Percentiles rank a stretch among this genome's conserved stretches.
Conservation (phyloP, 2,888 invertebrate species). For the Limnephilus marmoratus region DNA sequence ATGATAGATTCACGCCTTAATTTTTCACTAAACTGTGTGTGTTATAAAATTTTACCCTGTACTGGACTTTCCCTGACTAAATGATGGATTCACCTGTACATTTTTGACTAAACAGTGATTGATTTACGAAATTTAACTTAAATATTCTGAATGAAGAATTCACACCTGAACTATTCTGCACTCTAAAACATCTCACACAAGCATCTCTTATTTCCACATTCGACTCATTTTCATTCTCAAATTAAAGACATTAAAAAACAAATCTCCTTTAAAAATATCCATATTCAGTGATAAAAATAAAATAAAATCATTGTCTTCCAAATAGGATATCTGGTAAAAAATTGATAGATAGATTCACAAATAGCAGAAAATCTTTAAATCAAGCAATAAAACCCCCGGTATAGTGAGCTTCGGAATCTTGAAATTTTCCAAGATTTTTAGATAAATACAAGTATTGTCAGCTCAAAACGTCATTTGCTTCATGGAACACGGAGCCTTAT, state of each 20-base stretch:
- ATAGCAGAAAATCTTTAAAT: not conserved
- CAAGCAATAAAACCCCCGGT: too few species aligned
- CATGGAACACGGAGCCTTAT: too few species aligned
- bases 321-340: not conserved
- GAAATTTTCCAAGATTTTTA: too few species aligned
- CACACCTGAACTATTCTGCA: constrained; percentile 17
- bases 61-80: too few species aligned
- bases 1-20: not conserved
- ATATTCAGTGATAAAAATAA: not conserved
- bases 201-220: constrained; percentile 21
- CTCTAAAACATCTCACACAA: constrained; percentile 27
- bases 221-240: not conserved
- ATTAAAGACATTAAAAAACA: not conserved
- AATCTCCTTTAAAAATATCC: not conserved
- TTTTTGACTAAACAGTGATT: not conserved
- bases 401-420: too few species aligned
- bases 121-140: not conserved
- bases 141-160: not conserved
- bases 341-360: not conserved
- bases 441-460: too few species aligned
- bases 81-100: too few species aligned
- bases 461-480: too few species aligned
- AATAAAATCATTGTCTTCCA: not conserved
- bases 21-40: not conserved
- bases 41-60: too few species aligned